Conservation (phyloP, 1,140 invertebrate genomes). For the Trachelipus rathkii region DNA sequence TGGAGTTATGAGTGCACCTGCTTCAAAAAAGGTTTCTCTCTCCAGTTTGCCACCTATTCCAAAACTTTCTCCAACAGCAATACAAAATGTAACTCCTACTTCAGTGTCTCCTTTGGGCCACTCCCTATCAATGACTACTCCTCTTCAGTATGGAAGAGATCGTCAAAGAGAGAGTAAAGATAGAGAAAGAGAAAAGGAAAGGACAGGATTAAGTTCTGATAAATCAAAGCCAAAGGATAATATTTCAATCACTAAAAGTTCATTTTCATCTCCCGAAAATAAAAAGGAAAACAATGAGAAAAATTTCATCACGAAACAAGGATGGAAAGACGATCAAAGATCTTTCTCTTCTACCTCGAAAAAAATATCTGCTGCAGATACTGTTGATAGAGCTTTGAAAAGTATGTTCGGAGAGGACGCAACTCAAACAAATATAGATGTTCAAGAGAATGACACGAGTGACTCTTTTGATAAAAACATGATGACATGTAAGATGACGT, state of each 20-base stretch:
- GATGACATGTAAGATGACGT: neutral
- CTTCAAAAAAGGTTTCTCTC: constrained; percentile 62
- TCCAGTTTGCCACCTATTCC: constrained; percentile 42
- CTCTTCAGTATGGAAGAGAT: constrained; percentile 36
- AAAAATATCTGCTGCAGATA: neutral
- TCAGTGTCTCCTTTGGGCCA: constrained; percentile 43
- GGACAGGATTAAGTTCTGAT: constrained; percentile 22
- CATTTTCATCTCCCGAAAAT: constrained; percentile 20
- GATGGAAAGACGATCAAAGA: constrained; percentile 37
- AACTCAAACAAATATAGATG: neutral
- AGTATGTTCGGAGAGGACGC: neutral
- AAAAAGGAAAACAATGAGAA: constrained; percentile 30
- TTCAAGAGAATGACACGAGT: neutral
- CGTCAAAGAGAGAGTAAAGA: constrained; percentile 25
- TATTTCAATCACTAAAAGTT: constrained; percentile 24
- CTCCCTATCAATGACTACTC: constrained; percentile 33
- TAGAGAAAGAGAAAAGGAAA: constrained; percentile 40
- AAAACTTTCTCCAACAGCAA: constrained; percentile 36
- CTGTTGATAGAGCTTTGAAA: constrained; percentile 4
- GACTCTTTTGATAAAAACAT: neutral
- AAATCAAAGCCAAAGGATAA: constrained; percentile 27
- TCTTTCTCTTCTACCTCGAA: neutral
- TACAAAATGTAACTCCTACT: constrained; percentile 39
- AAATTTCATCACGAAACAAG: constrained; percentile 26
- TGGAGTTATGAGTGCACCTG: constrained; percentile 72